phyloP scores from a whole-genome alignment of 1,140 invertebrate genomes.

The Gryon sp. region DNA sequence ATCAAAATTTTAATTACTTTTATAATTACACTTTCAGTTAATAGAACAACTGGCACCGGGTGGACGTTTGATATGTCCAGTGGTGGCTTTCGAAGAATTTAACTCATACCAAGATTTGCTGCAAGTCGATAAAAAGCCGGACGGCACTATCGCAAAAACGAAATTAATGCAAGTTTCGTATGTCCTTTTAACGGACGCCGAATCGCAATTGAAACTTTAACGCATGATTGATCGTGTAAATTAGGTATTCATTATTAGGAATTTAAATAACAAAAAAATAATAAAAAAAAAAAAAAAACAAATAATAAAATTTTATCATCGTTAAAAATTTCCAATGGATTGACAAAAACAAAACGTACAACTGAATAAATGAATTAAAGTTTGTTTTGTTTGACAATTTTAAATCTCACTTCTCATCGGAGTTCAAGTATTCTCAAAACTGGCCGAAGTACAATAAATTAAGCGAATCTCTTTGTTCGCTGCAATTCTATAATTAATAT shows the following conservation, averaged over 20 bases:
- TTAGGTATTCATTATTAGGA: slow-evolving; percentile 47
- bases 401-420: no score
- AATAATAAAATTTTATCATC: slow-evolving; percentile 22
- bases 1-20: not conserved
- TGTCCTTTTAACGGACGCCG: slow-evolving; percentile 74
- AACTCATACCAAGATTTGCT: slow-evolving; percentile 72
- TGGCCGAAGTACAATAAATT: slow-evolving; percentile 55
- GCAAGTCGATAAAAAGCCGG: slow-evolving; percentile 73
- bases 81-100: slow-evolving; percentile 78
- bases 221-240: not conserved
- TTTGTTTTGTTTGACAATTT: slow-evolving; percentile 5
- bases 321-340: not conserved
- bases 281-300: no score
- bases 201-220: slow-evolving; percentile 68
- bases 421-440: slow-evolving; percentile 26
- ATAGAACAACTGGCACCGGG: slow-evolving; percentile 83
- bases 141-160: slow-evolving; percentile 68
- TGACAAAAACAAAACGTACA: slow-evolving; percentile 1
- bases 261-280: no score
- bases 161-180: slow-evolving; percentile 77
- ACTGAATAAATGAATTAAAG: not conserved
- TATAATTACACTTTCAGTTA: slow-evolving; percentile 68
- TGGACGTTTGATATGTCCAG: slow-evolving; percentile 84
- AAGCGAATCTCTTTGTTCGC: slow-evolving; percentile 9
- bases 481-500: slow-evolving; percentile 19